Conservation (phyloP, 2,797 vertebrate genomes). For the Chrosomus eos region DNA sequence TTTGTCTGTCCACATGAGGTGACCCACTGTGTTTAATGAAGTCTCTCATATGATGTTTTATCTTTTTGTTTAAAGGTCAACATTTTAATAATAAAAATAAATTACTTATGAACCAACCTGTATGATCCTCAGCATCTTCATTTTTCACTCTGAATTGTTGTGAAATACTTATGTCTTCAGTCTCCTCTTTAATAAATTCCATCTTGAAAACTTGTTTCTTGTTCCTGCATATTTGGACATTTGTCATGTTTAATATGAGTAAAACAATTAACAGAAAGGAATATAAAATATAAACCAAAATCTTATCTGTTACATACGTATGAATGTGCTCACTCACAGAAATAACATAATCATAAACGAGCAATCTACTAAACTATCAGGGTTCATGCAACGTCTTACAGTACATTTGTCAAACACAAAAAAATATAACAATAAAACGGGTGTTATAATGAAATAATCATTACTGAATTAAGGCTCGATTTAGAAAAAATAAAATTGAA, state of each 20-base stretch:
- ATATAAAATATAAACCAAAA: neutral
- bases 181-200: slow-evolving; percentile 20
- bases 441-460: neutral
- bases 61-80: neutral
- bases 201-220: slow-evolving; percentile 14
- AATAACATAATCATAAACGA: neutral
- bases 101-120: slow-evolving; percentile 1
- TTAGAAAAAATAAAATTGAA: neutral
- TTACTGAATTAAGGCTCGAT: neutral
- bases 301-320: neutral
- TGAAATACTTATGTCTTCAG: slow-evolving; percentile 7
- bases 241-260: neutral
- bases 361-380: neutral
- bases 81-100: neutral
- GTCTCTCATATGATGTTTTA: neutral
- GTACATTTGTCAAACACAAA: neutral
- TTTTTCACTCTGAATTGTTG: neutral
- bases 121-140: slow-evolving; percentile 28
- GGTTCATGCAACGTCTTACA: neutral
- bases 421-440: neutral
- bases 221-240: slow-evolving; percentile 1
- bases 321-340: neutral
- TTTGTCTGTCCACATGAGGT: neutral
- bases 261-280: neutral
- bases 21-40: neutral